These are phyloP conservation scores for Actinopyga echinites DNA, from an alignment of 53 echinoderm and acorn worm species.

Conservation along the genomic window DNA sequence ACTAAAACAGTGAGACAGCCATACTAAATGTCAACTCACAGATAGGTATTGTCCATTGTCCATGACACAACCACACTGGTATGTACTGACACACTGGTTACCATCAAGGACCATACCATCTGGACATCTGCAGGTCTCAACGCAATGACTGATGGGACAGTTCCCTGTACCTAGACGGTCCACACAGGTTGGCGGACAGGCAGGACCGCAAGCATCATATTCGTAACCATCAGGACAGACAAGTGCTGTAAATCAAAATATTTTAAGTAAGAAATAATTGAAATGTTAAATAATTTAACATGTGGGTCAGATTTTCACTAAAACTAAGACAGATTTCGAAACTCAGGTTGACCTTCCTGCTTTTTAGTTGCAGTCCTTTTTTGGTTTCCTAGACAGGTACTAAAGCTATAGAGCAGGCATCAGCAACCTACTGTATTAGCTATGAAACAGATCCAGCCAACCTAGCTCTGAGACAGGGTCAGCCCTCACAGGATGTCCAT, in stretches of 20 bases:
- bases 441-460: no score
- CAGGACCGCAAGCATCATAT: not conserved
- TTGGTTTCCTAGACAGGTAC: no score
- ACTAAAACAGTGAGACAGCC: no score
- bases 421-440: no score
- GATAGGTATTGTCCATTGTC: not conserved
- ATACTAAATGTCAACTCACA: not conserved
- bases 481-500: no score
- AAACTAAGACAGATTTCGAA: no score
- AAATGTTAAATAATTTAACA: no score
- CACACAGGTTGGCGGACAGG: not conserved
- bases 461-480: no score
- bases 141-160: not conserved
- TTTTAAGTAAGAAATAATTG: constrained; percentile 3
- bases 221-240: constrained; percentile 7
- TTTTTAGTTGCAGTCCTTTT: no score
- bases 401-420: no score
- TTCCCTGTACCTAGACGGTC: not conserved
- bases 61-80: not conserved
- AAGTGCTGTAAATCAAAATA: constrained; percentile 33
- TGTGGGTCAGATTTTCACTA: no score
- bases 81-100: not conserved
- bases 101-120: not conserved
- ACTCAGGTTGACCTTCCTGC: no score
- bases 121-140: not conserved